phyloP scores from a whole-genome alignment of 2,113 vertebrate genomes.

The Microcebus tavaratra region DNA sequence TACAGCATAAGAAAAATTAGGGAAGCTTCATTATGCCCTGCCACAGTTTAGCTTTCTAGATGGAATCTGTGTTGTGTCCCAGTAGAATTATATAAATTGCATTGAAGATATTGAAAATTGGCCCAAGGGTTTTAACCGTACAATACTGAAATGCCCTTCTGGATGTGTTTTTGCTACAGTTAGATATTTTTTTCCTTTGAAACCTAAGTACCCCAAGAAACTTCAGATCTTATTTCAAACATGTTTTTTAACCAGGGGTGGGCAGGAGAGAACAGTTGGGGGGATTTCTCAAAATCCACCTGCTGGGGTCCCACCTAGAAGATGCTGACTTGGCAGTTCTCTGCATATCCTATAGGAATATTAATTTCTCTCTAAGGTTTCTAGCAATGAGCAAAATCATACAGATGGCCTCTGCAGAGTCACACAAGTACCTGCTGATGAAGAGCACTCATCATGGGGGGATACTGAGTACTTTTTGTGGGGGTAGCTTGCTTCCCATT shows the following conservation, averaged over 20 bases:
- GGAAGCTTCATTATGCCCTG: not conserved
- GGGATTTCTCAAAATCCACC: not conserved
- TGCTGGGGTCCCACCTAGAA: not conserved
- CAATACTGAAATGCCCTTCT: constrained; percentile 53
- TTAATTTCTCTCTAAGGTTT: not conserved
- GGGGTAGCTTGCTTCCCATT: no score
- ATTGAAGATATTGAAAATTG: constrained; percentile 55
- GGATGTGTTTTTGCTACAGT: constrained; percentile 51
- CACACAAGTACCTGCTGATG: fast-evolving
- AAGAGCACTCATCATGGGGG: not conserved
- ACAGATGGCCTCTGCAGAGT: fast-evolving
- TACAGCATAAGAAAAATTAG: not conserved
- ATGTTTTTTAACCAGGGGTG: not conserved
- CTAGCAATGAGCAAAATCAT: not conserved
- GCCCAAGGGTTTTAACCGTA: constrained; percentile 54
- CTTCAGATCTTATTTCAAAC: constrained; percentile 46
- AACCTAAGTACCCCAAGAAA: constrained; percentile 46
- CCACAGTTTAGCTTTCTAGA: constrained; percentile 51
- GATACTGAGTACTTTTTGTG: no score
- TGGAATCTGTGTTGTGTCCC: not conserved
- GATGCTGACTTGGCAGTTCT: not conserved
- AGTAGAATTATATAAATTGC: constrained; percentile 35
- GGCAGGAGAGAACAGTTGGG: not conserved
- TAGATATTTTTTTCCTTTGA: constrained; percentile 66
- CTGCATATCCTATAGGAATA: not conserved